Evolutionary conservation across 2,113 vertebrate genomes (phyloP).

Genomic region (Laterallus jamaicensis): DNA sequence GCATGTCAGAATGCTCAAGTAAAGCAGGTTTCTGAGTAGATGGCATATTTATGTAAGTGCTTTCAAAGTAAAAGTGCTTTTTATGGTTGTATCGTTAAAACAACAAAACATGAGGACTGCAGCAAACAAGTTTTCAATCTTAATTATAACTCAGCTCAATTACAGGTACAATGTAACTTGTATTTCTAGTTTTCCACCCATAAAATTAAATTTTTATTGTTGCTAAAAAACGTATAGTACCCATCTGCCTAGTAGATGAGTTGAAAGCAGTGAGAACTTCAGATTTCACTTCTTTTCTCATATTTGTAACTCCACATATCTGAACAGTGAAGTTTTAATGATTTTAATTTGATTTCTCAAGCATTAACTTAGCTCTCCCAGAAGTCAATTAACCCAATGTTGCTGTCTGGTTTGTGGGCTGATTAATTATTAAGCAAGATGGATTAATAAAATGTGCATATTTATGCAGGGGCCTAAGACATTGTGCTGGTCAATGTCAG

Average conservation of each 20-base stretch:
- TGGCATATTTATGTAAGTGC: constrained; percentile 27
- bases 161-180: not conserved
- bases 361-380: not conserved
- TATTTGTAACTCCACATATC: not conserved
- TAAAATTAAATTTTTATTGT: not conserved
- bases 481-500: not conserved
- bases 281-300: not conserved
- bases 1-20: constrained; percentile 8
- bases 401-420: not conserved
- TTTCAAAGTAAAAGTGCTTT: constrained; percentile 16
- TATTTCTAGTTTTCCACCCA: not conserved
- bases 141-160: constrained; percentile 23
- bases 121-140: not conserved
- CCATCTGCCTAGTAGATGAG: not conserved
- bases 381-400: not conserved
- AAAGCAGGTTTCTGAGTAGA: constrained; percentile 8
- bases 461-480: not conserved
- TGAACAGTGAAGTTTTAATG: not conserved
- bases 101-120: not conserved
- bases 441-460: not conserved
- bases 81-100: not conserved
- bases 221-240: not conserved
- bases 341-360: constrained; percentile 1
- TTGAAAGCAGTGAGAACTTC: not conserved
- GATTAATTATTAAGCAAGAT: not conserved